Conservation (phyloP, 2,888 invertebrate genomes). For the Agrilus cyanescens region DNA sequence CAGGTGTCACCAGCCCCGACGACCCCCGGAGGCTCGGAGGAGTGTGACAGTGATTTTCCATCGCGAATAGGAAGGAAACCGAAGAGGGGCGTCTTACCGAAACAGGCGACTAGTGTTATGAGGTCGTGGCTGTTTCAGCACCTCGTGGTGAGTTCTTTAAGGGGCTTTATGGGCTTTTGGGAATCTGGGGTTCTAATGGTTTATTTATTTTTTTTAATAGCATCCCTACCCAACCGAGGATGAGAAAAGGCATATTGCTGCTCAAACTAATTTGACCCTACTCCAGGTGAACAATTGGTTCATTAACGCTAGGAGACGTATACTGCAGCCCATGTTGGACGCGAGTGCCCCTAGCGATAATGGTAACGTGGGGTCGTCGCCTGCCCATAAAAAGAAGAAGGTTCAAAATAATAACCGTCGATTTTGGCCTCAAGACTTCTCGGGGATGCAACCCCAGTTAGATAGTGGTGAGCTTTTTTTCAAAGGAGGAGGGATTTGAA, state of each 20-base stretch:
- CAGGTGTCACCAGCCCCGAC: conserved; percentile 49
- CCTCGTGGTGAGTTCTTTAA: conserved; percentile 61
- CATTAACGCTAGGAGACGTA: conserved; percentile 83
- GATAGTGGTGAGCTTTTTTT: conserved; percentile 41
- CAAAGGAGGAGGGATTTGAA: conserved; percentile 1
- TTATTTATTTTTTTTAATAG: conserved; percentile 36
- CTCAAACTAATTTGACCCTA: conserved; percentile 77
- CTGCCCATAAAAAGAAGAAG: conserved; percentile 44
- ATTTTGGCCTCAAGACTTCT: conserved; percentile 64
- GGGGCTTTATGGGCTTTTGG: not conserved
- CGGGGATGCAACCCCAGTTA: conserved; percentile 46
- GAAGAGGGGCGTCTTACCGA: conserved; percentile 85
- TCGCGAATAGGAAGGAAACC: conserved; percentile 46
- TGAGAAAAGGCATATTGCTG: conserved; percentile 81
- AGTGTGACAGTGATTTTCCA: conserved; percentile 40
- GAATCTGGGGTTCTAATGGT: not conserved
- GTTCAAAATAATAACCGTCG: conserved; percentile 51
- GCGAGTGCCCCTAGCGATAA: conserved; percentile 39
- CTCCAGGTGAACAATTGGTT: conserved; percentile 90
- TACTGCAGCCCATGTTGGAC: conserved; percentile 87
- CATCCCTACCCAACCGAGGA: conserved; percentile 94
- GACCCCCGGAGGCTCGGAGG: conserved; percentile 45
- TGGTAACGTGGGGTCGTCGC: conserved; percentile 21
- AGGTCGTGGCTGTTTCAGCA: conserved; percentile 94
- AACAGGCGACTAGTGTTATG: conserved; percentile 94